Percentiles rank a stretch among this genome's conserved stretches.
These are phyloP conservation scores for Formicarius rufipectus DNA, from an alignment of 2,113 vertebrate species.

Conservation along the genomic window DNA sequence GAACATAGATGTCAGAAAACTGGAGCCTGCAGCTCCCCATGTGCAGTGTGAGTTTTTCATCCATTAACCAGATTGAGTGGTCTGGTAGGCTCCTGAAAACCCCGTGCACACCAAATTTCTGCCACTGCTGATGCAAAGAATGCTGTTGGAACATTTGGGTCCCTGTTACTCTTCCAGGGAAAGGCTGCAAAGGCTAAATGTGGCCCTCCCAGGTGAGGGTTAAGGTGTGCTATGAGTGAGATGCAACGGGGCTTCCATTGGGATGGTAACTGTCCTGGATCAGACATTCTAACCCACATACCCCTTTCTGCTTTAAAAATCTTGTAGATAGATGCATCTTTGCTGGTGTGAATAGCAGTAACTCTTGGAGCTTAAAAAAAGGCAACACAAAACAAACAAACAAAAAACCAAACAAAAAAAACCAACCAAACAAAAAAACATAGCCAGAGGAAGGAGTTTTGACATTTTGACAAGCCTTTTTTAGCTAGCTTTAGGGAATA, in stretches of 20 bases:
- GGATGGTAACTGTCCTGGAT: neutral
- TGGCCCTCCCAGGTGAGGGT: neutral
- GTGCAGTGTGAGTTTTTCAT: neutral
- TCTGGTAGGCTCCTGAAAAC: neutral
- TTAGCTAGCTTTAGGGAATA: neutral
- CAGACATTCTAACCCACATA: neutral
- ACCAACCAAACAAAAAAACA: neutral
- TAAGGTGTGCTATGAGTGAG: neutral
- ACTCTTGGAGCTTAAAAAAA: neutral
- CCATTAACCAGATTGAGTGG: neutral
- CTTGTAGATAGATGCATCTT: neutral
- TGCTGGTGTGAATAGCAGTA: neutral
- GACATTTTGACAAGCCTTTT: neutral
- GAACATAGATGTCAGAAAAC: neutral
- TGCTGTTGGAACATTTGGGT: neutral
- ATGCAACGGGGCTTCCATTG: neutral
- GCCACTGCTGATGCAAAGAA: neutral
- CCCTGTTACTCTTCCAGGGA: neutral
- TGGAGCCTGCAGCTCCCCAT: neutral
- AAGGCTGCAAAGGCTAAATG: neutral
- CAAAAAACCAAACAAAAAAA: too few relatives aligned
- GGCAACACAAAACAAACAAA: too few relatives aligned
- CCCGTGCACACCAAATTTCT: neutral
- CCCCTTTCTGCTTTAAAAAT: neutral
- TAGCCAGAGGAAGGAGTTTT: neutral